Evolutionary conservation across 2,113 vertebrate species (phyloP), one percentile per base, ranked within the genome.

Genomic region (Nibea albiflora): DNA sequence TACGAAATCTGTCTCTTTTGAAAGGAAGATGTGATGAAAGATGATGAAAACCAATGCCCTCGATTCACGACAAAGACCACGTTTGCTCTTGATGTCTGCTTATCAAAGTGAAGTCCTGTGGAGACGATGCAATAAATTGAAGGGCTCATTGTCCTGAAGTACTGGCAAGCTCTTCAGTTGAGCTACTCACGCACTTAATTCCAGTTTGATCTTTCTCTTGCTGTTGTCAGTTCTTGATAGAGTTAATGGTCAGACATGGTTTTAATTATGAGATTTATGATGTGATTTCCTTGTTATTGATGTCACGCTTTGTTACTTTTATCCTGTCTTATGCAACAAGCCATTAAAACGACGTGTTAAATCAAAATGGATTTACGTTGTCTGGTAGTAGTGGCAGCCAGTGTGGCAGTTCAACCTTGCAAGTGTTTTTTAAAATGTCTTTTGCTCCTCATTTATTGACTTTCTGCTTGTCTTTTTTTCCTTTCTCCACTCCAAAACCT

Each of bases 11-110:
- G 28, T 20, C 69, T 63, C 47, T 47, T 35, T 54, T 52, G 62
- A 68, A 72, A 50, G 4, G 7, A 22, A 70, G 56, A 64, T 80
- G 56, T 78, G 88, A 88, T 86, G 74, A 85, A 74, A 91, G 72
- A 76, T 50, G 64, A 63, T 84, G 85, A 75, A 84, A 84, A 72
- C 58, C 20, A 7, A 31, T 52, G 2, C 24, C 11, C 47, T 76
- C 60, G 19, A 49, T 60, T 84, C 69, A 52, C 8, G n/a, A 80
- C 20, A 84, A 76, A 71, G 35, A 60, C 53, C 39, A 28, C 76
- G 83, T 77, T 77, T 80, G 74, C 81, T 83, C 47, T 84, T 53
- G 65, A 68, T 58, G 58, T 49, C 50, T 58, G 22, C 10, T 73
- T 50, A 73, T 83, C 80, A 89, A 84, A 82, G 83, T n/a, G 10